phyloP scores from a whole-genome alignment of 23 tunicate species.

The Trididemnum nubilum region DNA sequence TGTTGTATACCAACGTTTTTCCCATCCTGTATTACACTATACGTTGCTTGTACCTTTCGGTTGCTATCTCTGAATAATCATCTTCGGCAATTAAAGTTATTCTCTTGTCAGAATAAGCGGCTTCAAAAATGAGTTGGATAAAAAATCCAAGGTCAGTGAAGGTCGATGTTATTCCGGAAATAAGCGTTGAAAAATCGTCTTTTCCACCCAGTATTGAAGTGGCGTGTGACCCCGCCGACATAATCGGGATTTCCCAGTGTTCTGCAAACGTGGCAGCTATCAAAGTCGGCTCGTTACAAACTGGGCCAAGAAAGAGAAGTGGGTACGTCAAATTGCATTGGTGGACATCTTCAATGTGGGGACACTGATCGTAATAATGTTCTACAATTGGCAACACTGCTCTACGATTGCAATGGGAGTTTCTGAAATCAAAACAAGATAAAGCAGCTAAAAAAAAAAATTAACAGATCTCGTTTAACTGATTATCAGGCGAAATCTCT shows the following conservation, averaged over 20 bases:
- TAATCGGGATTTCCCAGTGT: slow-evolving; percentile 72
- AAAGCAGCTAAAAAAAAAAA: too few species aligned
- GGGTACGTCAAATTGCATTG: slow-evolving; percentile 52
- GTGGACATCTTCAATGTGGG: not conserved
- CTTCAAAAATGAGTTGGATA: not conserved
- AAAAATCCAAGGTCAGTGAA: slow-evolving; percentile 56
- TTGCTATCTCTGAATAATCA: not conserved
- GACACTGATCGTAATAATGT: slow-evolving; percentile 40
- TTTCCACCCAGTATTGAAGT: slow-evolving; percentile 34
- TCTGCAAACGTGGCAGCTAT: slow-evolving; percentile 67
- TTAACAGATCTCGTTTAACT: not conserved
- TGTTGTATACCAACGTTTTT: too few species aligned
- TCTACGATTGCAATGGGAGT: slow-evolving; percentile 45
- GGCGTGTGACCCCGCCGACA: slow-evolving; percentile 67
- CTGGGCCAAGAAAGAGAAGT: slow-evolving; percentile 67
- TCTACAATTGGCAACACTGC: slow-evolving; percentile 61
- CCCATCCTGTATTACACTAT: too few species aligned
- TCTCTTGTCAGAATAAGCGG: not conserved
- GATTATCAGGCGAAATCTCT: too few species aligned
- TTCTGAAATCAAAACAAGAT: too few species aligned
- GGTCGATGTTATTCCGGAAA: slow-evolving; percentile 52
- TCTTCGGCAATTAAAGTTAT: not conserved
- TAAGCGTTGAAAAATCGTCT: slow-evolving; percentile 48
- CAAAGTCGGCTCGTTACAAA: slow-evolving; percentile 66
- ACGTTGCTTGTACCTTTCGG: slow-evolving; percentile 37